Base-by-base conservation (phyloP, 2,113 vertebrate genomes). In the Barnardius zonarius region DNA sequence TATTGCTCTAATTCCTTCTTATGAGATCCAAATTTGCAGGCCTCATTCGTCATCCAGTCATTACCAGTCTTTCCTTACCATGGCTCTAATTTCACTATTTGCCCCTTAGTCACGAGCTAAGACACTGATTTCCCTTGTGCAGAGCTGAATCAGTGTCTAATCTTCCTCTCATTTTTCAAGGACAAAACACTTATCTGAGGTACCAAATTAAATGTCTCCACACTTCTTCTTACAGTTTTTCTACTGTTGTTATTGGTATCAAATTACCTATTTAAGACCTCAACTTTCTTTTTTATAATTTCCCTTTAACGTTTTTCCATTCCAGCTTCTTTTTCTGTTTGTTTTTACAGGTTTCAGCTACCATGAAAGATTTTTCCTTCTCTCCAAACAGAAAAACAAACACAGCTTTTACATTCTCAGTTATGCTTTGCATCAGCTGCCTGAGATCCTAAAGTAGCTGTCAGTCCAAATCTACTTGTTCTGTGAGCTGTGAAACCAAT, bases 381-480 rank as follows among this genome's bases (percentile, higher is more conserved):
- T 77, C 63, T 83, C 25, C 49, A 87, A 92, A 89, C 19, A 81
- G n/a, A 25, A 93, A 95, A 88, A 88, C 13, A 91, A 95, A 68
- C 1, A 5, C 8, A 89, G 41, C 16, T 83, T 87, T 85, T 54
- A 70, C 23, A 74, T 86, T 86, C 68, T 88, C 41, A 74, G 62
- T 80, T 82, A 87, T 44, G 35, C 63, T 95, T 76, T 79, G 28
- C 73, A 74, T 68, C 6, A 8, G 61, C 20, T 78, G 44, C 9
- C 66, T 44, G 30, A 93, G 43, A 91, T 72, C 39, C 77, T 46
- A 54, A 86, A 92, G 81, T 51, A 92, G 14, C 48, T 82, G 62
- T 91, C 81, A 86, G 75, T 66, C 20, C 69, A 91, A 72, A 91
- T 82, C 73, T 64, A 51, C 39, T 48, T 84, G n/a, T 70, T 75